Conservation (phyloP, 2,113 vertebrate species). For the Leptocoma aspasia region DNA sequence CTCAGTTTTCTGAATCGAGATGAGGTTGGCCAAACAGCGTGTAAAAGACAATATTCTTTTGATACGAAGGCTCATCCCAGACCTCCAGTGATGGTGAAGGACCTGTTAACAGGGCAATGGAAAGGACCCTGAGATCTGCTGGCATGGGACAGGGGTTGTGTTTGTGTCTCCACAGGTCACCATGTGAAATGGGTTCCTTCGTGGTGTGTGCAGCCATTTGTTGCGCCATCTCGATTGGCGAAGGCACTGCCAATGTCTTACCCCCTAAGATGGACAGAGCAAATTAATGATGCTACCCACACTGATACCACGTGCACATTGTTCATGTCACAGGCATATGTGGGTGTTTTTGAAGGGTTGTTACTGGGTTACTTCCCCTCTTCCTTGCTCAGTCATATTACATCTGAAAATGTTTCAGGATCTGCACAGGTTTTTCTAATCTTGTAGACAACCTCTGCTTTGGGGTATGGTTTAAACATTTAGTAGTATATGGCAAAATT, state of each 20-base stretch:
- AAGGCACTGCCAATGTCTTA: not conserved
- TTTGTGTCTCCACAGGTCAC: not conserved
- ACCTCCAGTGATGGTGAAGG: not conserved
- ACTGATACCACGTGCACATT: not conserved
- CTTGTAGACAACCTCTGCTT: not conserved
- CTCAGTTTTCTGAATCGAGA: not conserved
- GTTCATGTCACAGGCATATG: too few species aligned
- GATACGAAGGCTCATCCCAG: accelerated
- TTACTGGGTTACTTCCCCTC: too few species aligned
- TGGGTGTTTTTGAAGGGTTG: too few species aligned
- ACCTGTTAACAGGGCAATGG: not conserved
- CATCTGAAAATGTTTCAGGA: too few species aligned
- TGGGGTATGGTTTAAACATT: not conserved
- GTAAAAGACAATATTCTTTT: not conserved
- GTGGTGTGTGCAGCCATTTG: accelerated
- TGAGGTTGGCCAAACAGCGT: not conserved
- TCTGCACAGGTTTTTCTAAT: too few species aligned
- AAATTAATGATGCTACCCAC: too few species aligned
- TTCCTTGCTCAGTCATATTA: too few species aligned
- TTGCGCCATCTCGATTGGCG: accelerated
- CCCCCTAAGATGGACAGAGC: not conserved
- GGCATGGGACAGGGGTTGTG: not conserved
- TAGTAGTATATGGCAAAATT: not conserved
- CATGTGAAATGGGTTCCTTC: accelerated
- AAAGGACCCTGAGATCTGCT: not conserved